Evolutionary conservation across 1,140 invertebrate species (phyloP).

Genomic region (Diorhabda sublineata): DNA sequence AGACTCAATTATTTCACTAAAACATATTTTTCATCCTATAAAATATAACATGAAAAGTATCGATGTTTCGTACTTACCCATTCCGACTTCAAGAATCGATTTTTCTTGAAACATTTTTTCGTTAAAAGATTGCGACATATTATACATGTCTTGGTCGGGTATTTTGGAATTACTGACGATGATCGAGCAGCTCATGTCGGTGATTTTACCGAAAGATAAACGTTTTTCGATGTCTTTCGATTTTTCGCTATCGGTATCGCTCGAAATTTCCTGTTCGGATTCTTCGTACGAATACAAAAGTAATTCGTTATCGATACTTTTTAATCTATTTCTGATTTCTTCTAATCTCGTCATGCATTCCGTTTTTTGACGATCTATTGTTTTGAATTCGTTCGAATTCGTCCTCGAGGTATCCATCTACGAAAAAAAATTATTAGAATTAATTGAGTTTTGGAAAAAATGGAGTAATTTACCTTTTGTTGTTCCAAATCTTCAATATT

Average conservation of each 20-base stretch:
- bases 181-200: slow-evolving; percentile 41
- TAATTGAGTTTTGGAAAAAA: background rate
- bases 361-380: slow-evolving; percentile 40
- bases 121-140: slow-evolving; percentile 46
- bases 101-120: slow-evolving; percentile 45
- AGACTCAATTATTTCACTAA: no score
- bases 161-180: slow-evolving; percentile 37
- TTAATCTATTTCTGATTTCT: slow-evolving; percentile 36
- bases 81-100: slow-evolving; percentile 41
- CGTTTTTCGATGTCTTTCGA: slow-evolving; percentile 34
- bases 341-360: slow-evolving; percentile 40
- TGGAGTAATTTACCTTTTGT: slow-evolving; percentile 6
- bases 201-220: slow-evolving; percentile 29
- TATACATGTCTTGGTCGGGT: slow-evolving; percentile 32
- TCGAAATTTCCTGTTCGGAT: slow-evolving; percentile 43
- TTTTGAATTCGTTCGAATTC: slow-evolving; percentile 41
- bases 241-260: slow-evolving; percentile 44
- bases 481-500: slow-evolving; percentile 59
- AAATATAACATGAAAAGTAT: no score
- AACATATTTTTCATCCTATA: no score
- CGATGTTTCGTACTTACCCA: slow-evolving; percentile 24
- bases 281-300: slow-evolving; percentile 34
- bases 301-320: slow-evolving; percentile 38
- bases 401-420: slow-evolving; percentile 33
- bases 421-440: background rate